Conservation (phyloP, 1,140 invertebrate species). For the Oedothorax gibbosus region DNA sequence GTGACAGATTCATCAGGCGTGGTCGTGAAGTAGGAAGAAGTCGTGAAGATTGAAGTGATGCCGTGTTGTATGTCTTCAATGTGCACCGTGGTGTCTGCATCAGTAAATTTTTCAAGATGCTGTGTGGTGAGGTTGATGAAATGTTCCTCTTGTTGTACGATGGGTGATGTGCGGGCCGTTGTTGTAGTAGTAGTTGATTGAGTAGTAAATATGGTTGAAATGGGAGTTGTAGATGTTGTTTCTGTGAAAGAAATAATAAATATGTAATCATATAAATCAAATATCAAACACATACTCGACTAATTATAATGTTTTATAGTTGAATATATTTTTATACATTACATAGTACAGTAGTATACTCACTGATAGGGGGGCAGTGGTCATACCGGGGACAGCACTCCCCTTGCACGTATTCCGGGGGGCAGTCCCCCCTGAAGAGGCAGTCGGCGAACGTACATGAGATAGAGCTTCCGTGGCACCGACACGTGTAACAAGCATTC, state of each 20-base stretch:
- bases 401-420: constrained; percentile 76
- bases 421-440: constrained; percentile 79
- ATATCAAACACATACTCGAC: background rate
- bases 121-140: constrained; percentile 45
- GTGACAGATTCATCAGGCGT: background rate
- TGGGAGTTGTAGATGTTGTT: background rate
- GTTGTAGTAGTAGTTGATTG: constrained; percentile 7
- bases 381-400: constrained; percentile 84
- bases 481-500: constrained; percentile 81
- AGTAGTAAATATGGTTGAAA: constrained; percentile 35
- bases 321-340: background rate
- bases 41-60: background rate
- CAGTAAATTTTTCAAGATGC: constrained; percentile 41
- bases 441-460: constrained; percentile 81
- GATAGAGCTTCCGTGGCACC: constrained; percentile 74
- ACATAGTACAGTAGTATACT: constrained; percentile 5
- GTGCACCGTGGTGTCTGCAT: background rate
- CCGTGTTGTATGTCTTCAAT: background rate
- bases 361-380: constrained; percentile 79
- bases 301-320: background rate
- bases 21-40: background rate
- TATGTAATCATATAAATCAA: background rate
- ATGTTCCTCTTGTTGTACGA: constrained; percentile 22
- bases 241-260: background rate
- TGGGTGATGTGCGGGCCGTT: background rate